Base-by-base conservation (phyloP, 1,140 invertebrate species). In the Plodia interpunctella region DNA sequence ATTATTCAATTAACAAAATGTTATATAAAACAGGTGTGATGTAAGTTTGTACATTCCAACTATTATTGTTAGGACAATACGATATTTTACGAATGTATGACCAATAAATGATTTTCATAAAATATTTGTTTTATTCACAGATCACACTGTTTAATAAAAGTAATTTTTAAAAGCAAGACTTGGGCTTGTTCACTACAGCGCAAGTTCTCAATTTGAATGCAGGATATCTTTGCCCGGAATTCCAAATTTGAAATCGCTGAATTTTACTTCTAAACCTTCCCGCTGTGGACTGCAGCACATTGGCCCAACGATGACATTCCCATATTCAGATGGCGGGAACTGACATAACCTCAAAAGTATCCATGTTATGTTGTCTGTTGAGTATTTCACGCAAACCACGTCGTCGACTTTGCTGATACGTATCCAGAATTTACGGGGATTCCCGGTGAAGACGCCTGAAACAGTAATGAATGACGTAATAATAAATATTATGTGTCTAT, bases 381-480 rank as follows among this genome's bases (percentile, higher is more conserved):
- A 84, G 49, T 84, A 83, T 55, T 87, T 83, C 0, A 84, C 70
- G 28, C 80, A 80, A 6, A 83, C 58, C 0, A 76, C 73, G 20
- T 68, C 65, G 1, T 64, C 55, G 0, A 72, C 50, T 68, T 69
- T 76, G 11, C 70, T 78, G 8, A 87, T 35, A 5, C 76, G 73
- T 8, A 87, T 25, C 72, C 74, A 87, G 60, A 80, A 87, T 54
- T 82, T 83, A 0, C 62, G 61, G 2, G 83, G 76, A 44, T 83
- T 57, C 0, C 80, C 80, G 0, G 62, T 60, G 51, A 67, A 87
- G 5, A 78, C 44, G 32, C 78, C 83, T 86, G 70, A 21, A 62
- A 73, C n/a, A n/a, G n/a, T n/a, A n/a, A n/a, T n/a, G n/a, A n/a
- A n/a, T n/a, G n/a, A n/a, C n/a, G n/a, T n/a, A 62, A 32, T 59